A percentile compares a stretch with the other conserved stretches of the same genome.
Conservation (phyloP, 1,140 invertebrate genomes). For the Lycorma delicatula region DNA sequence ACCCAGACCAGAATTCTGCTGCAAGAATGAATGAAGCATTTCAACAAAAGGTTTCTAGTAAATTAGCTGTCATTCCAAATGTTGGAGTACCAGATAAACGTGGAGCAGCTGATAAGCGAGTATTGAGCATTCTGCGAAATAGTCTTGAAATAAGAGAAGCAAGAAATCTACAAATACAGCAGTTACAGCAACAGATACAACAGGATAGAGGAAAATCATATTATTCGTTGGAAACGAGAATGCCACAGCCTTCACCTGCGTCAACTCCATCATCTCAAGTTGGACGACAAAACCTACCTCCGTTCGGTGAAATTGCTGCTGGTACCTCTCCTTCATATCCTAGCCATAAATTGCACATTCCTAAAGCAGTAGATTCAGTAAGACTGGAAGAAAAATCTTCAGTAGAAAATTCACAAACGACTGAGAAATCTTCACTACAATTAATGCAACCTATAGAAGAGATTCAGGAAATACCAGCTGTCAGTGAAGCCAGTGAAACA, state of each 20-base stretch:
- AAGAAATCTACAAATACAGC: slow-evolving; percentile 41
- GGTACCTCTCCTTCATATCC: slow-evolving; percentile 43
- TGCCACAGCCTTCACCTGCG: slow-evolving; percentile 13
- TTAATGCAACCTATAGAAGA: slow-evolving; percentile 33
- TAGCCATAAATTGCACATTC: slow-evolving; percentile 50
- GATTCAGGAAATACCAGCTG: slow-evolving; percentile 19
- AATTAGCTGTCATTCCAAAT: neutral
- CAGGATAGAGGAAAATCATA: slow-evolving; percentile 17
- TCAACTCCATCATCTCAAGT: neutral
- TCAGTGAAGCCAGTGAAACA: slow-evolving; percentile 24
- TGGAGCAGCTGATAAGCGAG: slow-evolving; percentile 50
- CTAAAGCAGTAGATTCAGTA: slow-evolving; percentile 54
- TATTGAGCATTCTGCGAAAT: slow-evolving; percentile 55
- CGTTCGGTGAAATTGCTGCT: slow-evolving; percentile 44
- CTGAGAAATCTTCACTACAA: neutral
- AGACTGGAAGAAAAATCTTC: slow-evolving; percentile 33
- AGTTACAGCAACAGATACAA: slow-evolving; percentile 30
- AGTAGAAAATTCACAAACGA: neutral
- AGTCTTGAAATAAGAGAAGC: slow-evolving; percentile 58
- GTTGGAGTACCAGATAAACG: neutral
- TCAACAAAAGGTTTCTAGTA: neutral
- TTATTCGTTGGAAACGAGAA: slow-evolving; percentile 7
- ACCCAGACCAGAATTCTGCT: neutral
- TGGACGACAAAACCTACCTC: slow-evolving; percentile 45
- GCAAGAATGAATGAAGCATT: slow-evolving; percentile 1